Percentiles rank a stretch among this genome's conserved stretches.
phyloP scores from a whole-genome alignment of 1,140 invertebrate species.

The Leptinotarsa lineolata region DNA sequence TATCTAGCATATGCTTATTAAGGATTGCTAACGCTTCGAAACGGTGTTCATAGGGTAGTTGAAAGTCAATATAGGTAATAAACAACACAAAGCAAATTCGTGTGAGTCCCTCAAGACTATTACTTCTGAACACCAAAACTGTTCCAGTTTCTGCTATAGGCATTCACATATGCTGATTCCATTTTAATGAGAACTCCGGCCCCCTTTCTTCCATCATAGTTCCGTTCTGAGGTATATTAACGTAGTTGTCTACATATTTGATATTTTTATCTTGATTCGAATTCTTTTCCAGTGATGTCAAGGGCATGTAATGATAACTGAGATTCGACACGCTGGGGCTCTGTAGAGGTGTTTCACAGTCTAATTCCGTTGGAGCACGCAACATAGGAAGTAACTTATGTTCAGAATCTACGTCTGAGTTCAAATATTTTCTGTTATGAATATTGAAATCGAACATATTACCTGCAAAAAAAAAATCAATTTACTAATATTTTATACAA shows the following conservation, averaged over 20 bases:
- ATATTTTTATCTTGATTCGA: conserved; percentile 55
- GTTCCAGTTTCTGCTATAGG: conserved; percentile 40
- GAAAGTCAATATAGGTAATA: no score
- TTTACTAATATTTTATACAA: not conserved
- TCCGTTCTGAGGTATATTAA: conserved; percentile 65
- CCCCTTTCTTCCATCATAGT: conserved; percentile 57
- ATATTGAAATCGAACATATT: conserved; percentile 53
- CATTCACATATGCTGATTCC: conserved; percentile 39
- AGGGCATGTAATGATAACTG: conserved; percentile 44
- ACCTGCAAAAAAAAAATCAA: conserved; percentile 15
- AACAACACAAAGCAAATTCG: no score
- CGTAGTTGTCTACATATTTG: conserved; percentile 62
- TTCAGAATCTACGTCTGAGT: conserved; percentile 56
- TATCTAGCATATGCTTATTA: no score
- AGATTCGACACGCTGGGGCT: conserved; percentile 49
- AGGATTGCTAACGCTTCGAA: no score
- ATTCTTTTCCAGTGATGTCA: conserved; percentile 15
- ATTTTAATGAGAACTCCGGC: conserved; percentile 23
- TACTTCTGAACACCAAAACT: conserved; percentile 33
- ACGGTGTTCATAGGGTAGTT: no score
- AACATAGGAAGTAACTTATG: conserved; percentile 65
- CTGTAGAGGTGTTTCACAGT: conserved; percentile 53
- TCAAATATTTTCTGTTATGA: conserved; percentile 42
- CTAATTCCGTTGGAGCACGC: conserved; percentile 55
- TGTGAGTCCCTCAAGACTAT: no score